These are phyloP conservation scores for Xanthorhoe spadicearia DNA, from an alignment of 2,888 invertebrate genomes.

Conservation along the genomic window DNA sequence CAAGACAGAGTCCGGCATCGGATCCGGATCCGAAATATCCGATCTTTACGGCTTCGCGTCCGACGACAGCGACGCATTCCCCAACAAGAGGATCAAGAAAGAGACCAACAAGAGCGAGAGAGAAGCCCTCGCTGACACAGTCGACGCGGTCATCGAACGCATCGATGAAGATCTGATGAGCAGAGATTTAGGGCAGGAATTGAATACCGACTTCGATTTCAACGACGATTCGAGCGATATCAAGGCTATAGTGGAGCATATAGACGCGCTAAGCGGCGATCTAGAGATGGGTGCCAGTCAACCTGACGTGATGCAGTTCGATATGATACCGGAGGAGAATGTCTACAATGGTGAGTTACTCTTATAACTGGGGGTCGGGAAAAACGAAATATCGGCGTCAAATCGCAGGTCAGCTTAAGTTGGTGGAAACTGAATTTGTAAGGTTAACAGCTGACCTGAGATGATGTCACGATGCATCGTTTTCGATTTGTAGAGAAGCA, in stretches of 20 bases:
- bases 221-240: conserved; percentile 52
- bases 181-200: not conserved
- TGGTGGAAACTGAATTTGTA: too few species aligned
- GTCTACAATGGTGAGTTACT: conserved; percentile 56
- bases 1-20: conserved; percentile 40
- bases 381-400: too few species aligned
- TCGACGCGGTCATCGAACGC: conserved; percentile 28
- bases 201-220: conserved; percentile 11
- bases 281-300: conserved; percentile 17
- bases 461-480: too few species aligned
- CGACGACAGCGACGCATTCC: conserved; percentile 28
- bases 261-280: conserved; percentile 54
- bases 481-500: too few species aligned
- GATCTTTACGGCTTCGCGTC: conserved; percentile 31
- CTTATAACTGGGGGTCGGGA: too few species aligned
- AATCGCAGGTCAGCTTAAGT: too few species aligned
- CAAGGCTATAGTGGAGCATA: conserved; percentile 54
- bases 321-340: conserved; percentile 51
- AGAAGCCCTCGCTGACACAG: conserved; percentile 8
- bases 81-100: conserved; percentile 16
- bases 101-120: not conserved
- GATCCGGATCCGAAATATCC: conserved; percentile 52
- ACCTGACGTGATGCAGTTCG: conserved; percentile 41
- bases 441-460: too few species aligned
- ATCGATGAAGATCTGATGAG: conserved; percentile 30